Evolutionary conservation across 2,888 invertebrate species (phyloP).

Genomic region (Emmelina monodactyla): DNA sequence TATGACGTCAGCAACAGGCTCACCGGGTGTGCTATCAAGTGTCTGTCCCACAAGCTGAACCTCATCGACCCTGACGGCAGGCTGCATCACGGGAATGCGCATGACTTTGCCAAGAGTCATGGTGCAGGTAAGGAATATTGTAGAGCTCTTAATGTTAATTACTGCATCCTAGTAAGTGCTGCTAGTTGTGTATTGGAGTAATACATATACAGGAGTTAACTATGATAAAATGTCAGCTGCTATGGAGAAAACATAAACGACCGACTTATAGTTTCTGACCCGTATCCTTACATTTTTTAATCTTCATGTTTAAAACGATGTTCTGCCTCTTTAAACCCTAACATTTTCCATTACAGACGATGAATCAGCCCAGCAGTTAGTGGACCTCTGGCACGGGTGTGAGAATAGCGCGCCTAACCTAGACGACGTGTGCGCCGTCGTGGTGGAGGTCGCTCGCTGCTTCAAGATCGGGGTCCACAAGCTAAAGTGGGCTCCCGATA

Average conservation of each 20-base stretch:
- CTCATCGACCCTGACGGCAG: conserved; percentile 32
- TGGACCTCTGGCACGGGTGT: conserved; percentile 30
- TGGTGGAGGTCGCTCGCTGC: conserved; percentile 28
- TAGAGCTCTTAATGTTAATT: background rate
- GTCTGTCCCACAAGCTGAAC: conserved; percentile 37
- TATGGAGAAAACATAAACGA: too few species aligned
- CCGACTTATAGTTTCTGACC: too few species aligned
- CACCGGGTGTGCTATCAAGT: conserved; percentile 40
- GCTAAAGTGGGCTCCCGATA: conserved; percentile 36
- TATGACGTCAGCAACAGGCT: conserved; percentile 23
- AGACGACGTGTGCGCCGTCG: conserved; percentile 24
- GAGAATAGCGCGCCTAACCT: conserved; percentile 14
- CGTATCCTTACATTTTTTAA: too few species aligned
- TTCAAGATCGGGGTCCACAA: conserved; percentile 37
- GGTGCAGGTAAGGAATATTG: conserved; percentile 37
- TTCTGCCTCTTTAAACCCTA: background rate
- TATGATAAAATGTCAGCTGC: too few species aligned
- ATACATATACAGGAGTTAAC: background rate
- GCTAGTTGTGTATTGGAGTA: background rate
- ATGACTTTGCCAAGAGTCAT: conserved; percentile 36
- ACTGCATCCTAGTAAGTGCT: background rate
- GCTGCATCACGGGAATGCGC: conserved; percentile 40
- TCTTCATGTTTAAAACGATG: too few species aligned
- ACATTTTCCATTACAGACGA: conserved; percentile 34
- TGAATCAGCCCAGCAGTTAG: conserved; percentile 26